These are phyloP conservation scores for Thalassarche chlororhynchos DNA, from an alignment of 2,113 vertebrate genomes.

Conservation along the genomic window DNA sequence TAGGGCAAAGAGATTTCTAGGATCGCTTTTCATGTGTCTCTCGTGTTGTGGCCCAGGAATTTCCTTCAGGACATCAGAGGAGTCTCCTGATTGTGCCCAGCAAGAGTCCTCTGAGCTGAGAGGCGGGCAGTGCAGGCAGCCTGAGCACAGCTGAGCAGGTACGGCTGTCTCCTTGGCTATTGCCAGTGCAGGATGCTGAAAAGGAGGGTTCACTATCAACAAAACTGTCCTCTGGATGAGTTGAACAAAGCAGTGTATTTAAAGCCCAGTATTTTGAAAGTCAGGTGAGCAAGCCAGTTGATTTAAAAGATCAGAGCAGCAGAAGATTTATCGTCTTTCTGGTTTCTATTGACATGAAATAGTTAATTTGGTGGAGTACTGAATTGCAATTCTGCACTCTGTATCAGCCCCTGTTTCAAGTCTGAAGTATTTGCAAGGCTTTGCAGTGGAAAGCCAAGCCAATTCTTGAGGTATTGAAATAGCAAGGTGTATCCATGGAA, in stretches of 20 bases:
- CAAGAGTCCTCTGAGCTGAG: not conserved
- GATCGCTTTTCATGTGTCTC: not conserved
- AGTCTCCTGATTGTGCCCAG: not conserved
- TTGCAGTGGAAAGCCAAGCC: not conserved
- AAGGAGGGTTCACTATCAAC: too few species aligned
- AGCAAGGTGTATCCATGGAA: not conserved
- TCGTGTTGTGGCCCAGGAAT: not conserved
- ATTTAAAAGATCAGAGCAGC: not conserved
- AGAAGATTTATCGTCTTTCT: not conserved
- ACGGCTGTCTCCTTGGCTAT: not conserved
- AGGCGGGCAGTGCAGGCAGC: not conserved
- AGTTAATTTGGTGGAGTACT: not conserved
- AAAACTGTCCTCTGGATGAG: not conserved
- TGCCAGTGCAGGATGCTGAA: not conserved
- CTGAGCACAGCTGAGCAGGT: not conserved
- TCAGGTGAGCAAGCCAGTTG: not conserved
- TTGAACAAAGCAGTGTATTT: not conserved
- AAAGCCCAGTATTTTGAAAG: not conserved
- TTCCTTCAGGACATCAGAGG: not conserved
- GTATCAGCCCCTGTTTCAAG: not conserved
- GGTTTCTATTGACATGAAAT: not conserved
- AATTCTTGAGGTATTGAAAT: not conserved
- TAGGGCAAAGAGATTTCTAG: not conserved
- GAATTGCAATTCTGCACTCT: not conserved
- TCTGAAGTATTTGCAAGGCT: not conserved